These are phyloP conservation scores for Drosophila tani DNA, from an alignment of 1,140 invertebrate species.

Conservation along the genomic window DNA sequence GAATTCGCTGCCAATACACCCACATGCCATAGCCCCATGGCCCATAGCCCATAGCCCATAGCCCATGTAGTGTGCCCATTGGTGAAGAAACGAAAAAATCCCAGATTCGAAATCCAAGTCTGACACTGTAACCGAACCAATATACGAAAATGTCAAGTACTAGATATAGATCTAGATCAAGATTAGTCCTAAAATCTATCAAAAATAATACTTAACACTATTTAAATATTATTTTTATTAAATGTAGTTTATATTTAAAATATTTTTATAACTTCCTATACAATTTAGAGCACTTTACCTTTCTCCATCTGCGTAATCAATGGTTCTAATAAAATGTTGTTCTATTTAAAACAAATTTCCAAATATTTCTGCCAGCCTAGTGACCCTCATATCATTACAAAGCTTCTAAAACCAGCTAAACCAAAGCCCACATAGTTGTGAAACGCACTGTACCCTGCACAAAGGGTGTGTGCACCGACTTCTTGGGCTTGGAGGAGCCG, in stretches of 20 bases:
- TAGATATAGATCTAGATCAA: too few relatives aligned
- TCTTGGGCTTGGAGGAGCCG: background rate
- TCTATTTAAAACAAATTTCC: too few relatives aligned
- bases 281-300: too few relatives aligned
- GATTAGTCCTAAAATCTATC: background rate
- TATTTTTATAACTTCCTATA: background rate
- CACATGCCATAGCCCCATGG: conserved; percentile 36
- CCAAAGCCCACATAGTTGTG: background rate
- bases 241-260: background rate
- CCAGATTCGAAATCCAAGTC: conserved; percentile 2
- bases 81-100: conserved; percentile 15
- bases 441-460: conserved; percentile 11
- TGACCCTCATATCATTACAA: background rate
- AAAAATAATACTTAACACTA: background rate
- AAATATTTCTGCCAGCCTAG: too few relatives aligned
- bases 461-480: conserved; percentile 35
- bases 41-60: background rate
- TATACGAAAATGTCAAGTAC: background rate
- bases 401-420: too few relatives aligned
- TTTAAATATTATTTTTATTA: background rate
- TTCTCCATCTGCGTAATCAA: too few relatives aligned
- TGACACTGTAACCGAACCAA: conserved; percentile 17
- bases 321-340: too few relatives aligned
- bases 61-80: background rate
- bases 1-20: conserved; percentile 71